These are phyloP conservation scores for Aphelinus certus DNA, from an alignment of 1,140 invertebrate species.

Conservation along the genomic window DNA sequence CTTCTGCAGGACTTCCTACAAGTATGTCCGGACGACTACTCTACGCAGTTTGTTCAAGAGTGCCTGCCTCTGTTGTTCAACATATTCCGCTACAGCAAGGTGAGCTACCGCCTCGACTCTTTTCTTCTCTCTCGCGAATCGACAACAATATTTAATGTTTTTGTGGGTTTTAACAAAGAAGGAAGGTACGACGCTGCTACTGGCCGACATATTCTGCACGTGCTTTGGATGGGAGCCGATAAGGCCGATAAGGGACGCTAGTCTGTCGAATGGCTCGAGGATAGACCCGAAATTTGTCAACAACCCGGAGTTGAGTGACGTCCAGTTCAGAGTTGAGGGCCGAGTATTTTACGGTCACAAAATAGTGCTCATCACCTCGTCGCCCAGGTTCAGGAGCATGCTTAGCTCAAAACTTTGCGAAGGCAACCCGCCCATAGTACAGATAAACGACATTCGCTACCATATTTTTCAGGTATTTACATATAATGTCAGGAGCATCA, in stretches of 20 bases:
- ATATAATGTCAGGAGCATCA: too few relatives aligned
- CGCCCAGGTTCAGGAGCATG: slow-evolving; percentile 86
- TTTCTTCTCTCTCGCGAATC: too few relatives aligned
- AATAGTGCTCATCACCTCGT: slow-evolving; percentile 91
- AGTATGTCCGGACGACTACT: slow-evolving; percentile 85
- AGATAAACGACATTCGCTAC: slow-evolving; percentile 92
- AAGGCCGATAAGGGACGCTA: slow-evolving; percentile 76
- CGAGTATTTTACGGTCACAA: slow-evolving; percentile 94
- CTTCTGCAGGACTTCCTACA: slow-evolving; percentile 89
- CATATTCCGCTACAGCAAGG: slow-evolving; percentile 90
- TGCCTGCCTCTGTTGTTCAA: slow-evolving; percentile 89
- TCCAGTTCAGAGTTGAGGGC: slow-evolving; percentile 90
- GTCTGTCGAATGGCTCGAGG: slow-evolving; percentile 75
- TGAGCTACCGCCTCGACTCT: slow-evolving; percentile 51
- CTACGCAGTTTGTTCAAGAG: slow-evolving; percentile 88
- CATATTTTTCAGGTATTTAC: slow-evolving; percentile 84
- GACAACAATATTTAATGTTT: too few relatives aligned
- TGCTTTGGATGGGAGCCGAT: slow-evolving; percentile 89
- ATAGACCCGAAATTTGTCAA: slow-evolving; percentile 93
- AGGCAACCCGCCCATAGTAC: slow-evolving; percentile 82
- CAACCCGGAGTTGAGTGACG: slow-evolving; percentile 89
- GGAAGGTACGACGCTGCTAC: slow-evolving; percentile 85
- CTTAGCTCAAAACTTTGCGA: slow-evolving; percentile 81
- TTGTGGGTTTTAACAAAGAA: slow-evolving; percentile 67
- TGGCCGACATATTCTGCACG: slow-evolving; percentile 89